Conservation (phyloP, 1,140 invertebrate species). For the Rhyacophila brunnea region DNA sequence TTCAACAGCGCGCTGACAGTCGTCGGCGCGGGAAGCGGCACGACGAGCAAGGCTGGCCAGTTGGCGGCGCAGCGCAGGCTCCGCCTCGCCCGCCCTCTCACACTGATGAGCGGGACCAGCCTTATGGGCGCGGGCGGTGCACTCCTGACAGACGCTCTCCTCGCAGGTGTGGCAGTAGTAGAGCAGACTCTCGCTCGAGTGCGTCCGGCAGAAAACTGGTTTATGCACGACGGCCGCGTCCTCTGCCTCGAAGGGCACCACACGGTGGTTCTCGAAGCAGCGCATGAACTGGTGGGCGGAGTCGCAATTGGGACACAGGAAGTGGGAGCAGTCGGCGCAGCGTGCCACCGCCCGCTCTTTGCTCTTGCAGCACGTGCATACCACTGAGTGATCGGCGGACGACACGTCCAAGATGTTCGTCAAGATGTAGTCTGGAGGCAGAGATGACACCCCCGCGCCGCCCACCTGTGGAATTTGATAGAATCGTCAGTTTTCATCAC, state of each 20-base stretch:
- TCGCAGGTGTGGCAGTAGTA: constrained; percentile 82
- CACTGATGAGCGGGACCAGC: constrained; percentile 73
- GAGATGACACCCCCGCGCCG: constrained; percentile 67
- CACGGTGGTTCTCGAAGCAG: constrained; percentile 90
- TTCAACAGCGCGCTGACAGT: constrained; percentile 72
- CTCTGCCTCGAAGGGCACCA: constrained; percentile 82
- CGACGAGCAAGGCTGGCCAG: constrained; percentile 70
- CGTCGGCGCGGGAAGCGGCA: constrained; percentile 68
- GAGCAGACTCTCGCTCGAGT: constrained; percentile 74
- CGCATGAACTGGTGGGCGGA: constrained; percentile 92
- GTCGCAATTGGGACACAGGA: constrained; percentile 89
- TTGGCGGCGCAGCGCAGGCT: constrained; percentile 72
- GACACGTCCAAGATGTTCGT: constrained; percentile 84
- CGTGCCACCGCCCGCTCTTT: constrained; percentile 88
- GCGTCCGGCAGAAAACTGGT: constrained; percentile 75
- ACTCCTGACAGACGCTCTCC: constrained; percentile 80
- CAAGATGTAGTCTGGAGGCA: constrained; percentile 80
- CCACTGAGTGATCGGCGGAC: constrained; percentile 72
- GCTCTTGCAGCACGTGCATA: constrained; percentile 85
- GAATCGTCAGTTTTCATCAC: not conserved
- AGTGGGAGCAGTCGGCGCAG: constrained; percentile 91
- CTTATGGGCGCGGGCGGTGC: constrained; percentile 75
- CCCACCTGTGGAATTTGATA: constrained; percentile 4
- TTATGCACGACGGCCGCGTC: constrained; percentile 75
- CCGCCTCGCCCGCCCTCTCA: constrained; percentile 73